Percentiles rank a stretch among this genome's conserved stretches.
These are phyloP conservation scores for Pseudomyrmex concolor DNA, from an alignment of 1,140 invertebrate species.

Conservation along the genomic window DNA sequence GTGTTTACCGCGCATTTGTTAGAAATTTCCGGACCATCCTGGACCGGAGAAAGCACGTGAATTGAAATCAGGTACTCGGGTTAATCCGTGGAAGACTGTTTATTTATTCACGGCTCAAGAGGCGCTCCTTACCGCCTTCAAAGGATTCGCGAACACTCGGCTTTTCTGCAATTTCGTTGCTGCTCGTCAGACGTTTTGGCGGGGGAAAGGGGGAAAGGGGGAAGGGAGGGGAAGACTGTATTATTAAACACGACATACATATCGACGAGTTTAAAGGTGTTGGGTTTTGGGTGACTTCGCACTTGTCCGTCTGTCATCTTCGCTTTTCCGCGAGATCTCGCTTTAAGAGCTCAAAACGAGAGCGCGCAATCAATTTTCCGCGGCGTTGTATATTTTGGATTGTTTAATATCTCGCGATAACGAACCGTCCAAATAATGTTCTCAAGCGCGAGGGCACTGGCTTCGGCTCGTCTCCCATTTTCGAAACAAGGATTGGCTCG, in stretches of 20 bases:
- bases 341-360: constrained; percentile 26
- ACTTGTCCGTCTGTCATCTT: not conserved
- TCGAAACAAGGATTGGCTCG: not conserved
- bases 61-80: constrained; percentile 62
- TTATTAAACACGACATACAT: constrained; percentile 57
- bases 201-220: too few species aligned
- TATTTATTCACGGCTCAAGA: constrained; percentile 74
- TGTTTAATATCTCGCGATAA: constrained; percentile 40
- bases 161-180: constrained; percentile 64
- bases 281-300: not conserved
- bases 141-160: constrained; percentile 67
- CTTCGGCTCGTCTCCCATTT: not conserved
- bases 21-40: constrained; percentile 46
- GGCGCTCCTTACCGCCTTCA: constrained; percentile 67
- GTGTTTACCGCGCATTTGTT: constrained; percentile 71
- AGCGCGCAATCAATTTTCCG: constrained; percentile 25
- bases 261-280: constrained; percentile 18
- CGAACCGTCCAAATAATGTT: constrained; percentile 33
- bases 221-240: not conserved
- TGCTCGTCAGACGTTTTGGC: constrained; percentile 7
- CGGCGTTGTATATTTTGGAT: constrained; percentile 17
- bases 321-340: not conserved
- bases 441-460: not conserved
- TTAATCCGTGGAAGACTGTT: constrained; percentile 73
- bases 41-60: constrained; percentile 16